Evolutionary conservation across 1,140 invertebrate species (phyloP).

Genomic region (Cotesia glomerata): DNA sequence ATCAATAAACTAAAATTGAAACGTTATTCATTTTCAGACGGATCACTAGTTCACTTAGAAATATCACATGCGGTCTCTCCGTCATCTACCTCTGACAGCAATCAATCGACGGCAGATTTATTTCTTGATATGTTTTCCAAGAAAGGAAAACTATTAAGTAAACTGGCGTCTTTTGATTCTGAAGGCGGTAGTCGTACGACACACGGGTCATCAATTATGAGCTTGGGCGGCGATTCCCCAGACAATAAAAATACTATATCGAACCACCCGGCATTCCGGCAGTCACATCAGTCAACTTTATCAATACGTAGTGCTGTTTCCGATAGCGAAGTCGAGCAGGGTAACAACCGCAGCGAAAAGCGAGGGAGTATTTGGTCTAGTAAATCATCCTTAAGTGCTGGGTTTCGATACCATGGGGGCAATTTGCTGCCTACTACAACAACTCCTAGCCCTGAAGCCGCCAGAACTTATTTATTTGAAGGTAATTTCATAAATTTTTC

Average conservation of each 20-base stretch:
- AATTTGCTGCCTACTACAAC: constrained; percentile 83
- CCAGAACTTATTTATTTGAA: constrained; percentile 91
- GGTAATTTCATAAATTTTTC: constrained; percentile 59
- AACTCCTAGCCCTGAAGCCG: constrained; percentile 83
- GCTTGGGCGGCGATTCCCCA: constrained; percentile 49
- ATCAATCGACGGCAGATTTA: constrained; percentile 82
- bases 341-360: constrained; percentile 77
- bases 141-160: constrained; percentile 83
- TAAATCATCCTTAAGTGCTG: constrained; percentile 87
- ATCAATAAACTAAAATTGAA: background rate
- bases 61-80: constrained; percentile 48
- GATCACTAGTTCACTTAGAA: constrained; percentile 63
- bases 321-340: constrained; percentile 90
- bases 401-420: constrained; percentile 87
- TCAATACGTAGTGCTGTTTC: constrained; percentile 88
- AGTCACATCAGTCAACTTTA: constrained; percentile 57
- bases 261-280: constrained; percentile 75
- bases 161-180: constrained; percentile 86
- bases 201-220: background rate
- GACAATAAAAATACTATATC: constrained; percentile 81
- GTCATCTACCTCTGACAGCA: constrained; percentile 57
- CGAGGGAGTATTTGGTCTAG: constrained; percentile 91
- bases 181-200: constrained; percentile 73
- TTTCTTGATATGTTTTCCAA: constrained; percentile 89
- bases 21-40: constrained; percentile 44